Evolutionary conservation across 23 tunicate species (phyloP).

Genomic region (Styela plicata): DNA sequence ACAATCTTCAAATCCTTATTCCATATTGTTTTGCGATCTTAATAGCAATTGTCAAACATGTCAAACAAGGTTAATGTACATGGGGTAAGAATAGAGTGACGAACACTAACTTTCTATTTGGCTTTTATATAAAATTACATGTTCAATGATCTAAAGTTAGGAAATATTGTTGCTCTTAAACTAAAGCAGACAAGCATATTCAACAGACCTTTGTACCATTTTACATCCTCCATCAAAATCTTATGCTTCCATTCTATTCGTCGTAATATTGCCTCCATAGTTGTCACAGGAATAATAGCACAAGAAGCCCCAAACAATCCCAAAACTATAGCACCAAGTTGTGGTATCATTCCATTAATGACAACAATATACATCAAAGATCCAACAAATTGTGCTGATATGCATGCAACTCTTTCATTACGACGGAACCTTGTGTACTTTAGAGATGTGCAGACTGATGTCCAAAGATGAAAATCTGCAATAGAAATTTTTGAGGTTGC

Average conservation of each 20-base stretch:
- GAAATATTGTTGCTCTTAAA: too few relatives aligned
- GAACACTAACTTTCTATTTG: too few relatives aligned
- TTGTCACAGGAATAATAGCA: conserved; percentile 48
- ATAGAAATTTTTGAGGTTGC: too few relatives aligned
- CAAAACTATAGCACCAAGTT: conserved; percentile 52
- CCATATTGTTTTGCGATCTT: too few relatives aligned
- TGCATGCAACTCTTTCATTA: conserved; percentile 44
- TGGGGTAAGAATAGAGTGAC: too few relatives aligned
- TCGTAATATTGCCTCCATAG: conserved; percentile 47
- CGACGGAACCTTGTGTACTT: conserved; percentile 68
- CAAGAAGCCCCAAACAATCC: conserved; percentile 51
- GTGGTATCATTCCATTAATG: conserved; percentile 38
- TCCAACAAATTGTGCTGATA: conserved; percentile 24
- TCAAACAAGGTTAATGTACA: too few relatives aligned
- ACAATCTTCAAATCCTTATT: too few relatives aligned
- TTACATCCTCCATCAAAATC: conserved; percentile 47
- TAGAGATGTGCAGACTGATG: conserved; percentile 47
- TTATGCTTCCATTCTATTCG: conserved; percentile 16
- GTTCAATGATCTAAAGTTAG: too few relatives aligned
- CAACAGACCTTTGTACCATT: conserved; percentile 73
- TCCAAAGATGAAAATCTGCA: conserved; percentile 80
- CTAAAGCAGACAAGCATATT: too few relatives aligned
- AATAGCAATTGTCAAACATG: too few relatives aligned
- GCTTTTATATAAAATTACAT: too few relatives aligned
- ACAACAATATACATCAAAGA: conserved; percentile 28